Percentiles rank a stretch among this genome's conserved stretches.
Evolutionary conservation across 2,888 invertebrate genomes (phyloP).

Genomic region (Nymphalis polychloros): DNA sequence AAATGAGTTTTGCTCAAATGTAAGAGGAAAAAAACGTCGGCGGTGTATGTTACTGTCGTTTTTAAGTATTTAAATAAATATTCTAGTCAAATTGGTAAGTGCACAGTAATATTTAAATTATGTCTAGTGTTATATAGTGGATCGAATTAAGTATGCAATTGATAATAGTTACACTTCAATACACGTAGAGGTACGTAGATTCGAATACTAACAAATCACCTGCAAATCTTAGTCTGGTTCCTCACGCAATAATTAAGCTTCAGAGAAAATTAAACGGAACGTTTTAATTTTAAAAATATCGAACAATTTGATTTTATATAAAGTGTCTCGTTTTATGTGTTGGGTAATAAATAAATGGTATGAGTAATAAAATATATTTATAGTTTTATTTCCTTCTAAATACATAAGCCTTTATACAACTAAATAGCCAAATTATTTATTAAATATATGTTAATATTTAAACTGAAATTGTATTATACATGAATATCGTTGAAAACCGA

Average conservation of each 20-base stretch:
- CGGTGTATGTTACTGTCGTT: not conserved
- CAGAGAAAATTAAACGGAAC: not conserved
- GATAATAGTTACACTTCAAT: not conserved
- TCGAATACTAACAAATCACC: conserved; percentile 4
- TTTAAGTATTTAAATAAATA: conserved; percentile 4
- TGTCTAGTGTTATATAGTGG: not conserved
- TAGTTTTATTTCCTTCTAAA: conserved; percentile 20
- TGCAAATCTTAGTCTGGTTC: not conserved
- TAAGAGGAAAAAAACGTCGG: conserved; percentile 1
- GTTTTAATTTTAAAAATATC: not conserved
- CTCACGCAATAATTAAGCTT: not conserved
- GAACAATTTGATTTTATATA: conserved; percentile 15
- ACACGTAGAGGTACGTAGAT: not conserved
- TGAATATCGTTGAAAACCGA: too few species aligned
- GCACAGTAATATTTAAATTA: not conserved
- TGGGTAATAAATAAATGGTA: conserved; percentile 32
- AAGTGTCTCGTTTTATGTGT: conserved; percentile 24
- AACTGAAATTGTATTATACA: not conserved
- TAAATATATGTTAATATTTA: not conserved
- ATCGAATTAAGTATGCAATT: not conserved
- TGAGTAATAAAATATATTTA: conserved; percentile 17
- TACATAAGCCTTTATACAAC: not conserved
- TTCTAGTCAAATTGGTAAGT: conserved; percentile 14
- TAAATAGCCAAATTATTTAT: not conserved
- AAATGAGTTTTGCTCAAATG: conserved; percentile 37